Conservation (phyloP, 2,888 invertebrate species). For the Perizoma flavofasciatum region DNA sequence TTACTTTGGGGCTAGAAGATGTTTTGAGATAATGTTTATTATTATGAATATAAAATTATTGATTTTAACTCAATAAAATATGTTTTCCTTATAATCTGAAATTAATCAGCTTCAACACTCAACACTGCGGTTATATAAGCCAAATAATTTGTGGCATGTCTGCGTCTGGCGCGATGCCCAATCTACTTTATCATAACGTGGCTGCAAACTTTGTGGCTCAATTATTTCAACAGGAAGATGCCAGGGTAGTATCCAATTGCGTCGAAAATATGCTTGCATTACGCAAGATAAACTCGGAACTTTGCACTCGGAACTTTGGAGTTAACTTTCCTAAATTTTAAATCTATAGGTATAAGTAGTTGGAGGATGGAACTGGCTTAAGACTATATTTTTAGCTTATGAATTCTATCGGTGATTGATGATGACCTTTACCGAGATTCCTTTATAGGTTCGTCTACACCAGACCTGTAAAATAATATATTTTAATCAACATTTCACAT, state of each 20-base stretch:
- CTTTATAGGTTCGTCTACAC: no score
- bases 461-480: no score
- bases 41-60: no score
- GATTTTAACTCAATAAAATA: no score
- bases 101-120: conserved; percentile 2
- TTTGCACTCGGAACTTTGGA: conserved; percentile 4
- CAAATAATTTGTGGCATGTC: conserved; percentile 24
- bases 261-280: conserved; percentile 27
- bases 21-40: no score
- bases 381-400: no score
- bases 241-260: conserved; percentile 26
- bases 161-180: conserved; percentile 23
- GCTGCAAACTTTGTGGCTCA: conserved; percentile 29
- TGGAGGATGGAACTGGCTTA: no score
- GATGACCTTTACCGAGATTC: no score
- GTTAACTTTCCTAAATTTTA: neutral
- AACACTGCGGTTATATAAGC: conserved; percentile 19
- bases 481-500: no score
- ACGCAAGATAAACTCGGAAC: conserved; percentile 14
- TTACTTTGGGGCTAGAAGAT: no score
- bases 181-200: conserved; percentile 25
- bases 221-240: conserved; percentile 31
- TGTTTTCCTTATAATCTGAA: conserved; percentile 8
- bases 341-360: no score
- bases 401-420: no score